A percentile compares a stretch with the other conserved stretches of the same genome.
Evolutionary conservation across 2,888 invertebrate genomes (phyloP).

Genomic region (Eurytoma californica): DNA sequence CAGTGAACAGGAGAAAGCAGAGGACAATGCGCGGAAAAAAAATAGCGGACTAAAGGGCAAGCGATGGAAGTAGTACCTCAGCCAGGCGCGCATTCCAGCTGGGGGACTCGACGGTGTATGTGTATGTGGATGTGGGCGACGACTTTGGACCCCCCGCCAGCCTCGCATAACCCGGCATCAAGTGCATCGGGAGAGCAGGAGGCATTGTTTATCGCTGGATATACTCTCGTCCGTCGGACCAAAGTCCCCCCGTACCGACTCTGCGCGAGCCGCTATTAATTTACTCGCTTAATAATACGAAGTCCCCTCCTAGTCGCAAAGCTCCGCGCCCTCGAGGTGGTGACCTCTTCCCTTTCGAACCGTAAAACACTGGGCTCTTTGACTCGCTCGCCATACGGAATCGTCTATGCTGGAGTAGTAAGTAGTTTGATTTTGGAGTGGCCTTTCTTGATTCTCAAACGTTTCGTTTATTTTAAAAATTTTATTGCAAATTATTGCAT

Average conservation of each 20-base stretch:
- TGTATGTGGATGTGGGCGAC: neutral
- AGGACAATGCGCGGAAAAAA: no score
- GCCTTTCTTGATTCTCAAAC: neutral
- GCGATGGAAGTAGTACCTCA: no score
- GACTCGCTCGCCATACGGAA: neutral
- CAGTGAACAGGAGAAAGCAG: no score
- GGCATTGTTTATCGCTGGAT: conserved; percentile 72
- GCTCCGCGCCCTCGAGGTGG: conserved; percentile 26
- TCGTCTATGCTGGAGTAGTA: neutral
- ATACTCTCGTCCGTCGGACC: conserved; percentile 59
- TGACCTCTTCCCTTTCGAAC: conserved; percentile 18
- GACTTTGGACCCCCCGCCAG: conserved; percentile 5
- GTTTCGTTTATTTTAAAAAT: no score
- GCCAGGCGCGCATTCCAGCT: no score
- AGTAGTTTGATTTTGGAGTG: neutral
- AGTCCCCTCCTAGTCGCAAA: conserved; percentile 24
- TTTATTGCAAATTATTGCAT: no score
- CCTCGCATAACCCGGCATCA: conserved; percentile 11
- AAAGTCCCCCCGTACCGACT: conserved; percentile 45
- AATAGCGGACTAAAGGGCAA: no score
- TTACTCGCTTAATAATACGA: conserved; percentile 74
- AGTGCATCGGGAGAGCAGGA: conserved; percentile 30
- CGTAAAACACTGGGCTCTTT: conserved; percentile 26
- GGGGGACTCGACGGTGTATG: neutral
- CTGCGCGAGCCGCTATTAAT: conserved; percentile 72